A percentile compares a stretch with the other conserved stretches of the same genome.
Evolutionary conservation across 92 coral and sea anemone species (phyloP).

Genomic region (Micromussa lordhowensis): DNA sequence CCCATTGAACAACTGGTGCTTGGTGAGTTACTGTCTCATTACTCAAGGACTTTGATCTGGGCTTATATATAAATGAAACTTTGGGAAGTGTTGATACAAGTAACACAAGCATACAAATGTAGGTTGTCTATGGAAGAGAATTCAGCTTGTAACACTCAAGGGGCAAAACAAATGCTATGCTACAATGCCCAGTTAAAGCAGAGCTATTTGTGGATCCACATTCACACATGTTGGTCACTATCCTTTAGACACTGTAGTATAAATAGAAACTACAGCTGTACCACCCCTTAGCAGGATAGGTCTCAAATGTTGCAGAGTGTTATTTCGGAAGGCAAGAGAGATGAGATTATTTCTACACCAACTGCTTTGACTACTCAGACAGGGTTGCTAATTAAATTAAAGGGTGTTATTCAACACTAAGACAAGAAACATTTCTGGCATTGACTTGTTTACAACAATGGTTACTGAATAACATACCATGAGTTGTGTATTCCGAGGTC

Average conservation of each 20-base stretch:
- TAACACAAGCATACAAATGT: no score
- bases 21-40: not conserved
- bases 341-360: not conserved
- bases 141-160: not conserved
- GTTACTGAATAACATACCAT: slow-evolving; percentile 1
- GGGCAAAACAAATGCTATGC: not conserved
- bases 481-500: not conserved
- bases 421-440: not conserved
- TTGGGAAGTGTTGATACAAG: not conserved
- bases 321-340: not conserved
- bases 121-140: not conserved
- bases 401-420: not conserved
- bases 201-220: not conserved
- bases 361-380: not conserved
- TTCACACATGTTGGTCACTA: not conserved
- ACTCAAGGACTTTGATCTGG: not conserved
- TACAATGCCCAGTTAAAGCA: not conserved
- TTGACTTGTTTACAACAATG: not conserved
- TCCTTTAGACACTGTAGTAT: not conserved
- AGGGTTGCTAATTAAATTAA: not conserved
- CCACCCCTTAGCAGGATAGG: no score
- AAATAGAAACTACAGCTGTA: not conserved
- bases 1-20: not conserved
- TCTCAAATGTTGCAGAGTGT: not conserved
- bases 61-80: not conserved